Base-by-base conservation (phyloP, 2,888 invertebrate species). In the Tanypteryx hageni region DNA sequence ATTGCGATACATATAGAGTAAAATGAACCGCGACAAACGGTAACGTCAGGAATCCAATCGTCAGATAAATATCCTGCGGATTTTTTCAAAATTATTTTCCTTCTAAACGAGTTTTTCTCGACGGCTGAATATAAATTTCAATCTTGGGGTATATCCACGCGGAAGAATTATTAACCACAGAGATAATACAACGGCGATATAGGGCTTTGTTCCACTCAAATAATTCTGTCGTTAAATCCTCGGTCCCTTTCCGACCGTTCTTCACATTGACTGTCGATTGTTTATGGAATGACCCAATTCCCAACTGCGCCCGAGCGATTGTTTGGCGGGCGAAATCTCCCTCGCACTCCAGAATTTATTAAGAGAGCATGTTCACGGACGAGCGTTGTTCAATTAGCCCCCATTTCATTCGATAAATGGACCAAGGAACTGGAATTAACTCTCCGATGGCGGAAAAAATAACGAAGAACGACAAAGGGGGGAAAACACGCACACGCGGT, bases 251-350 rank as follows among this genome's bases (percentile, higher is more conserved):
- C 89, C 31, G 59, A 31, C 31, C 16, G 61, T 64, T 86, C 86
- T 86, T 89, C 64, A 89, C 61, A 64, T 18, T 10, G 44, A 31
- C 89, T 56, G 89, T 89, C 89, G 64, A 68, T 64, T 44, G 44
- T 89, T 89, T 68, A 68, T 27, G 68, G 89, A 68, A 44, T 89
- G 89, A 89, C 89, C 89, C 89, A 89, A 56, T 89, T 89, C 44
- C n/a, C 68, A 64, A 22, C 27, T 4, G 89, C 16, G 18, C 89
- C 27, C 56, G 64, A n/a, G 44, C n/a, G 64, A 89, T 89, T 61
- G 64, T 31, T 89, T 61, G 18, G 27, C 13, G 89, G 18, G 13
- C 44, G 27, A 9, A 68, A 89, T 44, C 44, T 44, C 16, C 61
- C 4, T 57, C 83, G n/a, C 83, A 3, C 56, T 27, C 18, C 64